Evolutionary conservation across 2,888 invertebrate genomes (phyloP).

Genomic region (Dicranocentrus wangi): DNA sequence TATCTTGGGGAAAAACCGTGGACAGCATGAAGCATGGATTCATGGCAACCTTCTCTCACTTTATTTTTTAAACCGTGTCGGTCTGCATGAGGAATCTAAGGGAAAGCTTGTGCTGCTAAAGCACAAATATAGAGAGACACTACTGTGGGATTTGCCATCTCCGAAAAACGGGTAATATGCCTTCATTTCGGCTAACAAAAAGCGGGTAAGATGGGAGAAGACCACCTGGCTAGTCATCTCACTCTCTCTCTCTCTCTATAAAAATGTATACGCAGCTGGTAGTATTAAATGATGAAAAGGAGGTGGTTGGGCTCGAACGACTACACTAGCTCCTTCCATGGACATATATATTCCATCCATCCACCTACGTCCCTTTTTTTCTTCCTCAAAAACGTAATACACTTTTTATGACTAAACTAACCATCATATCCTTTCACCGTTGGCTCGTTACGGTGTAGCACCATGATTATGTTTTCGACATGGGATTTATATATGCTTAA

Average conservation of each 20-base stretch:
- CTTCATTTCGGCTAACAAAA: not conserved
- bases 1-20: constrained; percentile 13
- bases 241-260: not conserved
- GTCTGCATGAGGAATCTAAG: constrained; percentile 8
- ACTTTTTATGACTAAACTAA: constrained; percentile 14
- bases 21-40: constrained; percentile 7
- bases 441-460: not conserved
- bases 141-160: not conserved
- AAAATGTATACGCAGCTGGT: not conserved
- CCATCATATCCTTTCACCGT: constrained; percentile 17
- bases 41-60: not conserved
- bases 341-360: too few species aligned
- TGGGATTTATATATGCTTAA: too few species aligned
- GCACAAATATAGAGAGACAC: not conserved
- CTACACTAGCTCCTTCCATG: too few species aligned
- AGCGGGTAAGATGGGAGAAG: constrained; percentile 12
- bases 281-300: not conserved
- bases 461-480: too few species aligned
- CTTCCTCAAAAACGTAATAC: constrained; percentile 5
- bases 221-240: constrained; percentile 51
- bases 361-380: constrained; percentile 4
- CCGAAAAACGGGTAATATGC: not conserved
- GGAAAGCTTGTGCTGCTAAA: not conserved
- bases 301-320: too few species aligned
- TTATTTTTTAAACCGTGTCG: constrained; percentile 3